Conservation (phyloP, 2,113 vertebrate species). For the Oriolus oriolus region DNA sequence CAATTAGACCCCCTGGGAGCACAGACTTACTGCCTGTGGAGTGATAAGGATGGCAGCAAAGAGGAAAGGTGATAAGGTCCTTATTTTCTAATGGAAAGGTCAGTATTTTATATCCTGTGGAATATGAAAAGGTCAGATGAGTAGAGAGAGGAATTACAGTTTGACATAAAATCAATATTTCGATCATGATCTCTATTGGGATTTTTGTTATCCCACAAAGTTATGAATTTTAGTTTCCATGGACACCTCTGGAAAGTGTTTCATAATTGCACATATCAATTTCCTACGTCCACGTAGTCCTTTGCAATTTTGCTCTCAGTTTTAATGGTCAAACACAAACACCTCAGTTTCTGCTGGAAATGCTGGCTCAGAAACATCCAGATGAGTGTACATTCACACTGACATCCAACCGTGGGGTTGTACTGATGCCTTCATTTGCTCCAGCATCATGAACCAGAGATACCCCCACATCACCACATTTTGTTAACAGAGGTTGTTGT, state of each 20-base stretch:
- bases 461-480: neutral
- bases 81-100: constrained; percentile 6
- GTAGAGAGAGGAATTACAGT: neutral
- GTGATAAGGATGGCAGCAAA: neutral
- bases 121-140: neutral
- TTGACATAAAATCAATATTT: neutral
- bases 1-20: constrained; percentile 16
- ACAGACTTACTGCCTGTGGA: neutral
- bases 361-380: neutral
- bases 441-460: neutral
- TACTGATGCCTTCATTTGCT: neutral
- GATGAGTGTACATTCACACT: neutral
- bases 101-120: neutral
- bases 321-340: neutral
- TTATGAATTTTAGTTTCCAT: neutral
- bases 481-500: neutral
- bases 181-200: neutral
- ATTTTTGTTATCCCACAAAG: neutral
- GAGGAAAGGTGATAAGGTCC: neutral
- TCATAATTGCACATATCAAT: neutral
- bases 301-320: neutral
- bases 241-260: neutral
- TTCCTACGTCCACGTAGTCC: neutral
- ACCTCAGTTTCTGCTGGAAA: neutral
- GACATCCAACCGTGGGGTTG: neutral